phyloP scores from a whole-genome alignment of 2,888 invertebrate species.

The Pseudeuparius sepicola region DNA sequence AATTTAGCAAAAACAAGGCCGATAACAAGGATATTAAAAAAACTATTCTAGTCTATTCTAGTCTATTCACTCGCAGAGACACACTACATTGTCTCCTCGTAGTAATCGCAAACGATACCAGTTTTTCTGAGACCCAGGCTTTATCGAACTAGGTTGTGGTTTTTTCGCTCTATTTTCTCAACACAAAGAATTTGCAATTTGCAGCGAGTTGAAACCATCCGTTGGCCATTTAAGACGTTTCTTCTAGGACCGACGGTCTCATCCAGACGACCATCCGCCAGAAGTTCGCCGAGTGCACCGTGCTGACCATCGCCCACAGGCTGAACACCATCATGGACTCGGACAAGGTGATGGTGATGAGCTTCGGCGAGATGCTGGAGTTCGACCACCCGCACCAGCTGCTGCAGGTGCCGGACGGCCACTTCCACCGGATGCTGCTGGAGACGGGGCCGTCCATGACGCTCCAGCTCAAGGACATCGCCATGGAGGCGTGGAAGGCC shows the following conservation, averaged over 20 bases:
- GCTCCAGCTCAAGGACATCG: conserved; percentile 29
- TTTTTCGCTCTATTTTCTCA: too few species aligned
- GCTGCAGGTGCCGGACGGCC: conserved; percentile 49
- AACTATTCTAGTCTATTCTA: too few species aligned
- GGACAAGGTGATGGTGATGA: conserved; percentile 69
- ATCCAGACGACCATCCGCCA: conserved; percentile 66
- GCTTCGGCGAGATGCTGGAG: conserved; percentile 64
- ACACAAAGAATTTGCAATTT: too few species aligned
- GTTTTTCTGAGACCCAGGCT: too few species aligned
- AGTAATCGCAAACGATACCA: too few species aligned
- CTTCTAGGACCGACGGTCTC: conserved; percentile 53
- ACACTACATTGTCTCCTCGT: too few species aligned
- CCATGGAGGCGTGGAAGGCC: conserved; percentile 25
- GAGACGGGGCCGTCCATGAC: conserved; percentile 49
- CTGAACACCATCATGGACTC: conserved; percentile 80
- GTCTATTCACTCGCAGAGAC: too few species aligned
- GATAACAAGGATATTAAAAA: too few species aligned
- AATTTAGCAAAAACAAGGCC: too few species aligned
- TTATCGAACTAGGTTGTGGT: too few species aligned
- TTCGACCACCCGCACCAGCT: conserved; percentile 65
- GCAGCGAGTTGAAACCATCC: too few species aligned
- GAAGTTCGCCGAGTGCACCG: conserved; percentile 66
- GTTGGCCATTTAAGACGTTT: too few species aligned
- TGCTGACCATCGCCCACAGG: conserved; percentile 74
- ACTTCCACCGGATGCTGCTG: conserved; percentile 56